Conservation (phyloP, 2,797 vertebrate species). For the Spea hammondii region DNA sequence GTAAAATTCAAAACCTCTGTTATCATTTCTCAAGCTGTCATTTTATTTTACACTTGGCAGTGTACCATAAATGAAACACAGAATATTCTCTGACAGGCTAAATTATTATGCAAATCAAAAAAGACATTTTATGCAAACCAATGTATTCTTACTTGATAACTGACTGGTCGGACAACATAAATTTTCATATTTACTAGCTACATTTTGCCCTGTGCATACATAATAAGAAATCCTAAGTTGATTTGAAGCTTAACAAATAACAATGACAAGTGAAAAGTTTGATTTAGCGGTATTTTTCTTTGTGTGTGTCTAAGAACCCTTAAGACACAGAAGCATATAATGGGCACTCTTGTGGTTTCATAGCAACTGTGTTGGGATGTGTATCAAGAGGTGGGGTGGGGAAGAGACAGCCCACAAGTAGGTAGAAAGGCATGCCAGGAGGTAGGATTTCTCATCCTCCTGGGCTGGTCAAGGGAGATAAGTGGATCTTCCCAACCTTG, state of each 20-base stretch:
- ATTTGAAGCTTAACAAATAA: neutral
- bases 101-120: slow-evolving; percentile 41
- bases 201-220: slow-evolving; percentile 9
- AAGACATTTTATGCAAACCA: slow-evolving; percentile 33
- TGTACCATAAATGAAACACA: slow-evolving; percentile 37
- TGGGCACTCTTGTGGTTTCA: no score
- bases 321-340: no score
- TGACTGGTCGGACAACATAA: slow-evolving; percentile 25
- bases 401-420: no score
- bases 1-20: slow-evolving; percentile 15
- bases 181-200: slow-evolving; percentile 14
- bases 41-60: slow-evolving; percentile 32
- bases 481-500: no score
- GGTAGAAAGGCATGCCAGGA: no score
- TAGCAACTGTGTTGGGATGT: no score
- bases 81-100: slow-evolving; percentile 41
- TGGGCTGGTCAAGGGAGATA: no score
- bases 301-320: no score
- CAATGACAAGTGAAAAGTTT: no score
- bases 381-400: no score
- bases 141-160: slow-evolving; percentile 30
- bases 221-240: neutral
- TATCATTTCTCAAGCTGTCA: slow-evolving; percentile 38
- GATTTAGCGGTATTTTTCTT: no score
- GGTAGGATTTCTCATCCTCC: no score